Conservation (phyloP, 1,140 invertebrate genomes). For the Matsumurasca onukii region DNA sequence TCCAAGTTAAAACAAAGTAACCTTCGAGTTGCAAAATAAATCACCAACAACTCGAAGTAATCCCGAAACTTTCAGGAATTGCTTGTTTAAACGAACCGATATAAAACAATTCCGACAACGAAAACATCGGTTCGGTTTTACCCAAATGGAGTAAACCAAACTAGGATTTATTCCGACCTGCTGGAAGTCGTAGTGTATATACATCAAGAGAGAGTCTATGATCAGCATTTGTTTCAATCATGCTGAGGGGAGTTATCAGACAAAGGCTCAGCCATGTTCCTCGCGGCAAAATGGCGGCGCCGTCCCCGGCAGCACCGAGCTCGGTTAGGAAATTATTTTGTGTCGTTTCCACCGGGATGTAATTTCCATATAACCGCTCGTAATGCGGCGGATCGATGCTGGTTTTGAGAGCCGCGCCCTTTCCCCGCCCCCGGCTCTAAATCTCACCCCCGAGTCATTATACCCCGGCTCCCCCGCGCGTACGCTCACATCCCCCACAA, state of each 20-base stretch:
- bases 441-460: background rate
- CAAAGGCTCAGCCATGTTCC: background rate
- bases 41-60: too few species aligned
- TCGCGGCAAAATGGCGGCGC: conserved; percentile 11
- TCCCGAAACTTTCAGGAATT: too few species aligned
- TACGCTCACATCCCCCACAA: background rate
- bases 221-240: too few species aligned
- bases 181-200: too few species aligned
- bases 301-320: background rate
- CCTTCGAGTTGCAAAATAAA: too few species aligned
- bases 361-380: conserved; percentile 22
- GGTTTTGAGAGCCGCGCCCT: conserved; percentile 15
- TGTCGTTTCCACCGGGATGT: conserved; percentile 8
- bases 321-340: background rate
- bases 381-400: conserved; percentile 8
- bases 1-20: too few species aligned
- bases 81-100: too few species aligned
- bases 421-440: background rate
- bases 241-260: background rate
- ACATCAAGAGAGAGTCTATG: too few species aligned
- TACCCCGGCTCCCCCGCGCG: background rate
- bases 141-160: too few species aligned
- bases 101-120: too few species aligned
- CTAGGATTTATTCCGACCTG: too few species aligned
- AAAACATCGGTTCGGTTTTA: too few species aligned